phyloP scores from a whole-genome alignment of 2,888 invertebrate genomes.

The Hydroisotoma schaefferi region DNA sequence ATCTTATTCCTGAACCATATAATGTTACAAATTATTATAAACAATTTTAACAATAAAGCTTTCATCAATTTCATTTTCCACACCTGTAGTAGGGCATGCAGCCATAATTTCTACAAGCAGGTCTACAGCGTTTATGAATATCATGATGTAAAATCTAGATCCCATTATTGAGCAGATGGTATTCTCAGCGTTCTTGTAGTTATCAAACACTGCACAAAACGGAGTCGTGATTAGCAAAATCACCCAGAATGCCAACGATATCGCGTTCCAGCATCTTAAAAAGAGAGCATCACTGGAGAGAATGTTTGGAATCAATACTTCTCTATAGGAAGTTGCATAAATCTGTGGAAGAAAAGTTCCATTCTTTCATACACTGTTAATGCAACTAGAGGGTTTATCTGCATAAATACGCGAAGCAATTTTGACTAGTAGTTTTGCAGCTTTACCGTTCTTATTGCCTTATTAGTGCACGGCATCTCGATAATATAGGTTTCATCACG shows the following conservation, averaged over 20 bases:
- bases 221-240: slow-evolving; percentile 11
- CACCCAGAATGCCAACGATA: slow-evolving; percentile 9
- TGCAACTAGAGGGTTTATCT: no score
- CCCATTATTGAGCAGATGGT: slow-evolving; percentile 1
- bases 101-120: slow-evolving; percentile 35
- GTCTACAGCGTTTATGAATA: slow-evolving; percentile 23
- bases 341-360: slow-evolving; percentile 3
- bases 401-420: no score
- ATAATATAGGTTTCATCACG: slow-evolving; percentile 33
- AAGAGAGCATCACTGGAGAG: slow-evolving; percentile 10
- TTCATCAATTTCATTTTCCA: not conserved
- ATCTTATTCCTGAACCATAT: slow-evolving; percentile 28
- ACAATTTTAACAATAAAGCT: not conserved
- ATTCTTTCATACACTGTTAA: not conserved
- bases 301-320: slow-evolving; percentile 22
- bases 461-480: slow-evolving; percentile 37
- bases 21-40: not conserved
- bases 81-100: slow-evolving; percentile 36
- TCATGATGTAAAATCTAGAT: not conserved
- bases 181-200: slow-evolving; percentile 14
- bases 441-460: slow-evolving; percentile 21
- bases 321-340: slow-evolving; percentile 13
- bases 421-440: no score
- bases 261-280: slow-evolving; percentile 1
- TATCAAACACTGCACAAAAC: slow-evolving; percentile 17